Base-by-base conservation (phyloP, 1,140 invertebrate species). In the Pseudomyrmex cubaensis region DNA sequence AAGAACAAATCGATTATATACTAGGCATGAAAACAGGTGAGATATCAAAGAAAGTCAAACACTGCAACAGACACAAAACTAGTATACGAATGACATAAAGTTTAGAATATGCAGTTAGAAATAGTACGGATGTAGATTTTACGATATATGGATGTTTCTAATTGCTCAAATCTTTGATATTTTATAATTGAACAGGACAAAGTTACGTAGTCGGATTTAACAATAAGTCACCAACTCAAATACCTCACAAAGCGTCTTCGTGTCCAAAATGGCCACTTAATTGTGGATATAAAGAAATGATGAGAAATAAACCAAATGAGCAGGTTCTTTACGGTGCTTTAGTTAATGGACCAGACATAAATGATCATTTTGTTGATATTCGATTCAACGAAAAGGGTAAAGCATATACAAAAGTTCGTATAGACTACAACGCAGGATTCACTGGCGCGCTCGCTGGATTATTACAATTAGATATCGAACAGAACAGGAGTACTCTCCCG, bases 151-250 rank as follows among this genome's bases (percentile, higher is more conserved):
- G 5, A 35, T 35, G 35, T 35, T 35, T 35, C 25, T 25, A 25
- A 35, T 35, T 35, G 35, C 5, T 35, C 35, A 35, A 7, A 35
- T 1, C 4, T 35, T 5, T 35, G 35, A 35, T 35, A 5, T 35
- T 35, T 35, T 35, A 35, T 35, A 35, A 75, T 48, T 74, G 15
- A 48, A 15, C 92, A 80, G 96, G 96, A 2, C 93, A 95, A 63
- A 96, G 96, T 89, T 97, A 94, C 88, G 95, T 97, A 0, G 95
- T 96, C 22, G 96, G 96, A 8, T 96, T 95, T 89, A 96, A 96
- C 1, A 90, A 92, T 52, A 95, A 96, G 90, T 95, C 95, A 62
- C 96, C 96, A 0, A 91, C 85, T 50, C 93, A 95, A 78, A 94
- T 95, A 2, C 93, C 95, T 85, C 95, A 96, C 86, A 94, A 95